phyloP scores from a whole-genome alignment of 2,797 vertebrate genomes.

The Paguma larvata region DNA sequence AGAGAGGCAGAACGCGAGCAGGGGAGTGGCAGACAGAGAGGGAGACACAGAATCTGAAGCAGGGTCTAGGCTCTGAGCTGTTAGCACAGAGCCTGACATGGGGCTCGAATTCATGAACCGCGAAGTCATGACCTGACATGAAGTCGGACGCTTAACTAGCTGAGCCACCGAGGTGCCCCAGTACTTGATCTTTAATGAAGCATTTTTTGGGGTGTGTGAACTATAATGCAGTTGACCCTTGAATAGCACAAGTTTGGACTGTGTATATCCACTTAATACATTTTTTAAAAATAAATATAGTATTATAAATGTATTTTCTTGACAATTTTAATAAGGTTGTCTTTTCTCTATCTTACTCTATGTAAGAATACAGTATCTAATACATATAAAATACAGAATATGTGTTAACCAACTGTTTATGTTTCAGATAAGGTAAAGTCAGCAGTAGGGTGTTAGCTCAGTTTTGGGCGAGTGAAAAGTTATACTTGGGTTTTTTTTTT shows the following conservation, averaged over 20 bases:
- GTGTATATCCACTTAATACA: background rate
- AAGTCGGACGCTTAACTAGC: too few species aligned
- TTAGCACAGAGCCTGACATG: too few species aligned
- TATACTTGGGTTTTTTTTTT: background rate
- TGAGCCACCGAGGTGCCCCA: too few species aligned
- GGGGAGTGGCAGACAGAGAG: too few species aligned
- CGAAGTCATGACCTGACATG: too few species aligned
- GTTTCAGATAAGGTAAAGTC: background rate
- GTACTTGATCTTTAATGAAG: background rate
- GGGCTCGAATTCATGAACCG: too few species aligned
- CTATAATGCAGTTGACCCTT: background rate
- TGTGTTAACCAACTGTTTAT: background rate
- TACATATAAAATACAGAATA: background rate
- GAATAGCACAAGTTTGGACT: background rate
- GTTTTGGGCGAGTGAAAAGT: background rate
- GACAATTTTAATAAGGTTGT: background rate
- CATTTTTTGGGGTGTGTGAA: background rate
- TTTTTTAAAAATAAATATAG: background rate
- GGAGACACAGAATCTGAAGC: too few species aligned
- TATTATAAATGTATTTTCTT: background rate
- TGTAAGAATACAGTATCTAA: background rate
- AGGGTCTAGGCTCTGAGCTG: too few species aligned
- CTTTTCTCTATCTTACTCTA: background rate
- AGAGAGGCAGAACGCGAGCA: too few species aligned
- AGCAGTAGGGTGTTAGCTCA: background rate